Evolutionary conservation across 2,888 invertebrate species (phyloP).

Genomic region (Melinaea menophilus): DNA sequence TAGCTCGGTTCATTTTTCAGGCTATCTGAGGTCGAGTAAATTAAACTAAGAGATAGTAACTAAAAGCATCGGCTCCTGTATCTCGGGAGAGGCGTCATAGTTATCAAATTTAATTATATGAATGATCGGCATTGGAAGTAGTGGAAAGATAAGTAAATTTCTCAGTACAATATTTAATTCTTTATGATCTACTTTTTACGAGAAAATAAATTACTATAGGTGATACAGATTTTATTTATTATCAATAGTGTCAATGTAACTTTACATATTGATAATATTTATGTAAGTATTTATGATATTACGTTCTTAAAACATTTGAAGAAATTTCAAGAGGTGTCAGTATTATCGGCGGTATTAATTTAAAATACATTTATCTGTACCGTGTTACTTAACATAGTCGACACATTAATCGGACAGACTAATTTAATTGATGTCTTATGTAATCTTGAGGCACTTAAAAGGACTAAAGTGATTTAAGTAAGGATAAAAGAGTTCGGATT

Average conservation of each 20-base stretch:
- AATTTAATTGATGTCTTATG: constrained; percentile 56
- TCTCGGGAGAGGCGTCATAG: constrained; percentile 62
- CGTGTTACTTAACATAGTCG: constrained; percentile 55
- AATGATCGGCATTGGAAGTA: constrained; percentile 59
- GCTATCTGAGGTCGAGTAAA: constrained; percentile 48
- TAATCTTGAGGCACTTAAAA: constrained; percentile 65
- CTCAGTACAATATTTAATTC: constrained; percentile 23
- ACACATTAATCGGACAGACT: constrained; percentile 59
- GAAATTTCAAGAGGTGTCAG: constrained; percentile 42
- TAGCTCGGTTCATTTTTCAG: constrained; percentile 51
- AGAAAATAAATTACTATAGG: constrained; percentile 16
- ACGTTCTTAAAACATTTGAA: constrained; percentile 31
- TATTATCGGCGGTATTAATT: constrained; percentile 51
- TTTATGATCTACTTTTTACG: constrained; percentile 24
- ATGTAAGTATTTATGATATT: constrained; percentile 36
- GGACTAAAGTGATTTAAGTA: constrained; percentile 56
- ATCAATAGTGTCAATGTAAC: constrained; percentile 47
- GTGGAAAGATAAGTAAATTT: constrained; percentile 52
- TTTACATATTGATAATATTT: constrained; percentile 45
- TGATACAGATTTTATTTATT: constrained; percentile 14
- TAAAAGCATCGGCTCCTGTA: constrained; percentile 73
- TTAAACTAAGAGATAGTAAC: constrained; percentile 59
- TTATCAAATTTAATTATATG: constrained; percentile 72
- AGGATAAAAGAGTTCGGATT: constrained; percentile 43
- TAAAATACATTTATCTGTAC: constrained; percentile 53